These are phyloP conservation scores for Drymonia ruficornis DNA, from an alignment of 2,888 invertebrate genomes.

Conservation along the genomic window DNA sequence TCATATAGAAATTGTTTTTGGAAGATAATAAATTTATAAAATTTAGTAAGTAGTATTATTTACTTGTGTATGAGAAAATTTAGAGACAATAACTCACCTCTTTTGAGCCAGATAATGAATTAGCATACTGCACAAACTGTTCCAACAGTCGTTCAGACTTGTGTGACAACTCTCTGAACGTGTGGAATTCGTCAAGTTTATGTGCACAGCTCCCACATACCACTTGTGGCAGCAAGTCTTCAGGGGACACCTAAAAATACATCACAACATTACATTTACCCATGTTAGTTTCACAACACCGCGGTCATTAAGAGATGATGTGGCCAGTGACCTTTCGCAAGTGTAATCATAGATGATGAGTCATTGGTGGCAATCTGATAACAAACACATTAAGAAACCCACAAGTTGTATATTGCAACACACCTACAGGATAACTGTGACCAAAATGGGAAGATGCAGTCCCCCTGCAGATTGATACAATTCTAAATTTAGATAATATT, in stretches of 20 bases:
- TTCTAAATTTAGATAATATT: slow-evolving; percentile 81
- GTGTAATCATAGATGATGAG: slow-evolving; percentile 77
- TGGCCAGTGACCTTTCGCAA: slow-evolving; percentile 77
- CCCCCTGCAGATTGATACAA: slow-evolving; percentile 71
- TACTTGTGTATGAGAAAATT: not conserved
- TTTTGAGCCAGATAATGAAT: slow-evolving; percentile 86
- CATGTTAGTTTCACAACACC: slow-evolving; percentile 54
- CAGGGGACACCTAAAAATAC: slow-evolving; percentile 88
- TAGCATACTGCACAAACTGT: slow-evolving; percentile 90
- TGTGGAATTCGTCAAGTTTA: slow-evolving; percentile 90
- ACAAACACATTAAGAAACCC: slow-evolving; percentile 54
- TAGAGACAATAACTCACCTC: slow-evolving; percentile 81
- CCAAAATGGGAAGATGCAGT: slow-evolving; percentile 57
- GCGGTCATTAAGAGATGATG: slow-evolving; percentile 65
- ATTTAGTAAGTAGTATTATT: slow-evolving; percentile 7
- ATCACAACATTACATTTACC: slow-evolving; percentile 41
- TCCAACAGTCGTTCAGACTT: slow-evolving; percentile 90
- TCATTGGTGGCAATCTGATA: slow-evolving; percentile 70
- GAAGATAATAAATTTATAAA: slow-evolving; percentile 9
- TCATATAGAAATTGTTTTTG: slow-evolving; percentile 23
- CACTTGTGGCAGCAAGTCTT: slow-evolving; percentile 90
- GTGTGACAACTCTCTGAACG: slow-evolving; percentile 90
- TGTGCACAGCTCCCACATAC: slow-evolving; percentile 91
- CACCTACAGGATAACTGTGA: slow-evolving; percentile 35
- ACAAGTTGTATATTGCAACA: slow-evolving; percentile 36